Percentiles rank a stretch among this genome's conserved stretches.
Evolutionary conservation across 2,888 invertebrate species (phyloP).

Genomic region (Cremastinae sp.): DNA sequence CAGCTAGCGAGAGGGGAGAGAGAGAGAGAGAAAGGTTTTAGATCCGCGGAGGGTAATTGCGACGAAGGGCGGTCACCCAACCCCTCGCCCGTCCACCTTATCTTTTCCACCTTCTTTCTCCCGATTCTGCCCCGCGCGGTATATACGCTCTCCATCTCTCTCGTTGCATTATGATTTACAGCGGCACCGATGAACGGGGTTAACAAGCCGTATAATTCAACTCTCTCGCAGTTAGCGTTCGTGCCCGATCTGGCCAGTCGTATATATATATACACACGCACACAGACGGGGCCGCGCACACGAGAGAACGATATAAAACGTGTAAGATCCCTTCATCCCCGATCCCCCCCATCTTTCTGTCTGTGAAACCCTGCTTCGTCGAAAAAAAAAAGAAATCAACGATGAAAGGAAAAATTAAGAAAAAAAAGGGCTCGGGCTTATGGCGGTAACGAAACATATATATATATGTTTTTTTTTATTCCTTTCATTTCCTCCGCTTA

Average conservation of each 20-base stretch:
- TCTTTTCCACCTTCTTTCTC: conserved; percentile 14
- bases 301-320: neutral
- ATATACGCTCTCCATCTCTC: conserved; percentile 24
- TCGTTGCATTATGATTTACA: conserved; percentile 58
- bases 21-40: conserved; percentile 6
- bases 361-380: neutral
- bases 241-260: conserved; percentile 19
- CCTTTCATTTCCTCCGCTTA: neutral
- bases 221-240: conserved; percentile 43
- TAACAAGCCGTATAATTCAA: conserved; percentile 64
- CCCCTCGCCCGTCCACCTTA: conserved; percentile 23
- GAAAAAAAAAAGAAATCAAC: conserved; percentile 2
- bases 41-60: conserved; percentile 54
- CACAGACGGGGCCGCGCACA: no score
- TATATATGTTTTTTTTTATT: conserved; percentile 20
- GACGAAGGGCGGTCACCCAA: conserved; percentile 44
- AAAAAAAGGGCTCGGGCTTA: conserved; percentile 27
- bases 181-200: conserved; percentile 58
- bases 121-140: neutral
- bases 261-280: conserved; percentile 21
- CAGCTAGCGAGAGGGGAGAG: neutral
- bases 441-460: conserved; percentile 24
- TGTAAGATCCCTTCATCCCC: conserved; percentile 15
- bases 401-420: conserved; percentile 50
- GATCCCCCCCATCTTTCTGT: neutral